Conservation (phyloP, 2,113 vertebrate genomes). For the Larimichthys polyactis region DNA sequence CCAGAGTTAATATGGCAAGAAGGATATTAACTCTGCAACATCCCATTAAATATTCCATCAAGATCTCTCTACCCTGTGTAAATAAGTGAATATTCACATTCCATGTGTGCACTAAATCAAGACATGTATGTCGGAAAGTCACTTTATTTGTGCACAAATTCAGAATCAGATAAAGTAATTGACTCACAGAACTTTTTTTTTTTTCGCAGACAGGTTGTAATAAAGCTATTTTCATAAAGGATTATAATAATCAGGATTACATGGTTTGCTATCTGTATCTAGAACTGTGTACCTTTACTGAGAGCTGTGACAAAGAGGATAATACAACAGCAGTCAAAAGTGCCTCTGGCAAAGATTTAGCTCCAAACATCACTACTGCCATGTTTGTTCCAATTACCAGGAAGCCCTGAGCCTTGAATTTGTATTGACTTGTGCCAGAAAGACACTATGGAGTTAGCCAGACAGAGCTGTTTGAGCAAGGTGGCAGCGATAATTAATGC, state of each 20-base stretch:
- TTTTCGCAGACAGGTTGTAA: constrained; percentile 33
- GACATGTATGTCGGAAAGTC: neutral
- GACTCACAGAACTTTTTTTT: constrained; percentile 38
- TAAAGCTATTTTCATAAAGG: constrained; percentile 51
- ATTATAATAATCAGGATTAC: constrained; percentile 67
- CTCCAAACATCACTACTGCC: constrained; percentile 76
- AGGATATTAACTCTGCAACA: constrained; percentile 18
- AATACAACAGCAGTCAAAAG: constrained; percentile 64
- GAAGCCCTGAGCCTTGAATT: constrained; percentile 89
- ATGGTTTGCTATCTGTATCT: constrained; percentile 56
- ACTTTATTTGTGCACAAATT: constrained; percentile 25
- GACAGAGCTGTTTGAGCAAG: constrained; percentile 66
- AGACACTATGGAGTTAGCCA: constrained; percentile 70
- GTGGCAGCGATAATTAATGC: constrained; percentile 72
- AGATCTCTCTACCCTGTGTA: neutral
- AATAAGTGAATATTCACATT: neutral
- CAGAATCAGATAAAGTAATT: constrained; percentile 30
- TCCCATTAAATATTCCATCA: constrained; percentile 37
- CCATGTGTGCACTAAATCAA: neutral
- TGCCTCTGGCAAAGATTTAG: constrained; percentile 73
- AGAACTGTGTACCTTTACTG: constrained; percentile 57
- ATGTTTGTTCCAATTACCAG: constrained; percentile 92
- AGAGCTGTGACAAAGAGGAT: constrained; percentile 71
- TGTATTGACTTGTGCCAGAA: constrained; percentile 87
- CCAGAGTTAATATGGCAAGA: constrained; percentile 38